A percentile compares a stretch with the other conserved stretches of the same genome.
Evolutionary conservation across 2,888 invertebrate genomes (phyloP).

Genomic region (Myopa tessellatipennis): DNA sequence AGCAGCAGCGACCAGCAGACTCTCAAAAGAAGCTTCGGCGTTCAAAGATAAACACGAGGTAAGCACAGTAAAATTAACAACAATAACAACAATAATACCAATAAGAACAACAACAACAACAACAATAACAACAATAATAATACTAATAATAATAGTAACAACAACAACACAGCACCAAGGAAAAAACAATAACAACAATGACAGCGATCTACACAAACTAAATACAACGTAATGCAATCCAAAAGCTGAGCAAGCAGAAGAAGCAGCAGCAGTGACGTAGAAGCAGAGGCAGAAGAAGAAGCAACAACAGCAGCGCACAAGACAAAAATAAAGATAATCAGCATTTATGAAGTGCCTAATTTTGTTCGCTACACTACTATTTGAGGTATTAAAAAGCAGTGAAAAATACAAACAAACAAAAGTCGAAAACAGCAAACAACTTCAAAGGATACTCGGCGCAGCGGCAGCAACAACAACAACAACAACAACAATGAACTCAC

Average conservation of each 20-base stretch:
- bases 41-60: conserved; percentile 16
- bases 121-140: neutral
- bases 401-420: neutral
- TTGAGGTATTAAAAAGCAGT: neutral
- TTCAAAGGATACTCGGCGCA: conserved; percentile 22
- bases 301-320: neutral
- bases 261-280: too few species aligned
- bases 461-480: neutral
- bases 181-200: neutral
- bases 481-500: neutral
- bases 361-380: neutral
- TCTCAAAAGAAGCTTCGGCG: neutral
- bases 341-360: conserved; percentile 23
- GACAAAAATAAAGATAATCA: conserved; percentile 28
- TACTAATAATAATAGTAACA: neutral
- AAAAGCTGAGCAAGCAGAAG: neutral
- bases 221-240: conserved; percentile 22
- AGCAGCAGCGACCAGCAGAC: neutral
- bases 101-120: neutral
- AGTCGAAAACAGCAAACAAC: conserved; percentile 8
- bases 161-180: too few species aligned
- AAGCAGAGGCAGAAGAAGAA: too few species aligned
- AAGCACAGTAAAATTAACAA: conserved; percentile 13
- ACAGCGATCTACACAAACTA: neutral
- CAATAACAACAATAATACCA: conserved; percentile 8